These are phyloP conservation scores for Graptemys geographica DNA, from an alignment of 2,797 vertebrate species.

Conservation along the genomic window DNA sequence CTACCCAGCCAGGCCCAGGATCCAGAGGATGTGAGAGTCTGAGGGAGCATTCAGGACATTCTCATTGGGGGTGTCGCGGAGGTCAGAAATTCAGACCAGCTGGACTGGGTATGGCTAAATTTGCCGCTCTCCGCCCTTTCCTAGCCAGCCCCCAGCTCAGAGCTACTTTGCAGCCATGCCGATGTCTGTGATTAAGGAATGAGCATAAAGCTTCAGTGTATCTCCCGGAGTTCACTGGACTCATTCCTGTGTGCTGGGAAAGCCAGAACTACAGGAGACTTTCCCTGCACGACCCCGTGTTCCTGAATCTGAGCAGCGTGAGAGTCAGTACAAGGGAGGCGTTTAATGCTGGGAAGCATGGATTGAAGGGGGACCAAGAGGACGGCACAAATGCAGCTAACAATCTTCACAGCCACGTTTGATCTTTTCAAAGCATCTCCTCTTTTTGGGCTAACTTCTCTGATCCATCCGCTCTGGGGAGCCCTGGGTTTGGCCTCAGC, in stretches of 20 bases:
- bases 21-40: too few species aligned
- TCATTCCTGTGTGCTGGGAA: neutral
- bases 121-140: too few species aligned
- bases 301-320: neutral
- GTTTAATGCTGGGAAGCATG: neutral
- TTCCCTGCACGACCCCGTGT: neutral
- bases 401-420: neutral
- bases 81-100: too few species aligned
- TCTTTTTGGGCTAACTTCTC: neutral
- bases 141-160: too few species aligned
- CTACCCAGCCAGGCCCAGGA: too few species aligned
- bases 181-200: neutral
- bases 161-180: too few species aligned
- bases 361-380: neutral
- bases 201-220: neutral
- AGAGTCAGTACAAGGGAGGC: neutral
- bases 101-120: too few species aligned
- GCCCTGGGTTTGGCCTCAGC: neutral
- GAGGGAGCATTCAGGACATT: too few species aligned
- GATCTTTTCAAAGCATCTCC: neutral
- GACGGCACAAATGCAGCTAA: neutral
- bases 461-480: neutral
- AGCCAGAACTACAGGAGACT: neutral
- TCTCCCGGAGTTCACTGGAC: neutral
- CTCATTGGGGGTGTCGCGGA: too few species aligned